Base-by-base conservation (phyloP, 2,113 vertebrate genomes). In the Datnioides undecimradiatus region DNA sequence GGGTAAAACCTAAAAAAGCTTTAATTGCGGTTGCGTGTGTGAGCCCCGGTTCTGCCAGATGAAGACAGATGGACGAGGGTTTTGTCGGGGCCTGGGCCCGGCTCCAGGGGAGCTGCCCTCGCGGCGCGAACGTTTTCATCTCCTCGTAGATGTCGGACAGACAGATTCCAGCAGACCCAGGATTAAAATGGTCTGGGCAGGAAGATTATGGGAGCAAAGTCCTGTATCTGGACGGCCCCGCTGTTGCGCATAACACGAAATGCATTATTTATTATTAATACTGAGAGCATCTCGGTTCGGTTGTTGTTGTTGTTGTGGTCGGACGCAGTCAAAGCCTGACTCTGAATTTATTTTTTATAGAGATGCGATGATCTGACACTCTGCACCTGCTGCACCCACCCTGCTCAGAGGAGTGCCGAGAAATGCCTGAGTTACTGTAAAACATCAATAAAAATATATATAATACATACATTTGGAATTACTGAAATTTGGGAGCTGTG, bases 11-110 rank as follows among this genome's bases (percentile, higher is more conserved):
- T 4, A 64, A 69, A 88, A 80, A 68, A 46, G 84, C 80, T 83
- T 76, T 76, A 69, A 76, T 80, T 62, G 54, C 4, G 43, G 41
- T 33, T 38, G 46, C n/a, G 12, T 69, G 12, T 69, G 59, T 70
- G 27, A 14, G 55, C 48, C 16, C 4, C 4, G 48, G 34, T 60
- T 76, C 27, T 46, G 82, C 75, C 84, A 88, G 84, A 87, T 73
- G 79, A 51, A 71, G 79, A 85, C 87, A 93, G 90, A 92, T 92
- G 89, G 91, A 69, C 25, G 25, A 59, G 72, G 87, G 73, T 62
- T 88, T 85, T 86, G 65, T 55, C 9, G 14, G 60, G 71, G 55
- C 78, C 80, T 62, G 82, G 89, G 88, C 84, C 66, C 4, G 7
- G 62, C 74, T 90, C 90, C 91, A 92, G 79, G 21, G 23, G 52